These are phyloP conservation scores for Brachyalestes nurse DNA, from an alignment of 2,797 vertebrate species.

Conservation along the genomic window DNA sequence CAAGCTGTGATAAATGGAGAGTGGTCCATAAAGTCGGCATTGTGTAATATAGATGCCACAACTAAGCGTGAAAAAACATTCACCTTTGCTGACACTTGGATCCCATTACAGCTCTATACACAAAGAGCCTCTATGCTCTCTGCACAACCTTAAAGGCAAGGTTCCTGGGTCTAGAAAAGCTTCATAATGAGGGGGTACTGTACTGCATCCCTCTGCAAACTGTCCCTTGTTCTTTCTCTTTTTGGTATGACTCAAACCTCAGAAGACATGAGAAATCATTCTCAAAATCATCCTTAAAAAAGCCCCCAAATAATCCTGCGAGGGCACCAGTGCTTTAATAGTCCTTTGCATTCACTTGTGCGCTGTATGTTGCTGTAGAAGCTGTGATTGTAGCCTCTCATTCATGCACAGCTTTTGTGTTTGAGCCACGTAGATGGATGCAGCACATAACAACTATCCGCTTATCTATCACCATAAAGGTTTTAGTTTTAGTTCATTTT, in stretches of 20 bases:
- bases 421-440: no score
- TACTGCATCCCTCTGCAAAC: background rate
- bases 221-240: background rate
- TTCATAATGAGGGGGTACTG: slow-evolving; percentile 14
- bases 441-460: no score
- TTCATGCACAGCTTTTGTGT: no score
- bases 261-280: background rate
- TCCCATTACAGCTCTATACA: slow-evolving; percentile 64
- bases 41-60: slow-evolving; percentile 65
- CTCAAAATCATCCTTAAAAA: no score
- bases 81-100: slow-evolving; percentile 62
- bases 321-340: no score
- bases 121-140: slow-evolving; percentile 67
- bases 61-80: slow-evolving; percentile 70
- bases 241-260: background rate
- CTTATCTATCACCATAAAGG: no score
- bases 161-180: slow-evolving; percentile 13
- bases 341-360: no score
- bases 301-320: no score
- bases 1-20: slow-evolving; percentile 39
- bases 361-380: no score
- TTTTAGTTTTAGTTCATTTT: no score
- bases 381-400: no score
- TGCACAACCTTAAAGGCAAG: slow-evolving; percentile 18
- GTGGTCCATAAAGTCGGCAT: slow-evolving; percentile 66